Base-by-base conservation (phyloP, 2,113 vertebrate species). In the Xenus cinereus region DNA sequence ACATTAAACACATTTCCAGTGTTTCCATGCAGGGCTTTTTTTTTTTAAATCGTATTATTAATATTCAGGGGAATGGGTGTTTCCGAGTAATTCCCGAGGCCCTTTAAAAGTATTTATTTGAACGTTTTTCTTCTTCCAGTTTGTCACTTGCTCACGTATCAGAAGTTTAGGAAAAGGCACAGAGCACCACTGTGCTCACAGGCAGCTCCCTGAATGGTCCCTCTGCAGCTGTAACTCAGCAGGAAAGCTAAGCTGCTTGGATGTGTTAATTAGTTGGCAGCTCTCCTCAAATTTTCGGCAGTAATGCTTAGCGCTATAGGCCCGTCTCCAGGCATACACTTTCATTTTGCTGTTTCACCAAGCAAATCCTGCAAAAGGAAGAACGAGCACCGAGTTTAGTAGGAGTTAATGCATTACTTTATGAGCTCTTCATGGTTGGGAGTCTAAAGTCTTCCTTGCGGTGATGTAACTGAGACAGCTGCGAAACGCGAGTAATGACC, bases 181-280 rank as follows among this genome's bases (percentile, higher is more conserved):
- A 94, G 60, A 92, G 66, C 77, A 82, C 69, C 66, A 84, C 82
- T 86, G 79, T 84, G 54, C 71, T 90, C 56, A 41, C 68, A 78
- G 56, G 18, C 48, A 27, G 76, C 73, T 73, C 73, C 54, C 45
- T 78, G 78, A 94, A 78, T 62, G n/a, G 82, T 94, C 95, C 81
- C 92, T 51, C 56, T 51, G 85, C 83, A 92, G 82, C 93, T 79
- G 30, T 85, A 95, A 89, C 85, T 54, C 51, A n/a, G 57, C 77
- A 84, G 91, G 87, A 87, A 85, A 85, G 86, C 83, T 20, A 26
- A 81, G 67, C 53, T 73, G 62, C 74, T 94, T 66, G 13, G 22
- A 84, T 89, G 93, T 95, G 82, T 81, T 94, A 95, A 97, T 85
- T 95, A 92, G 79, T 6, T 93, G 95, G 93, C 96, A 91, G 68